phyloP scores from a whole-genome alignment of 1,140 invertebrate genomes.

The Drosophila bifasciata region DNA sequence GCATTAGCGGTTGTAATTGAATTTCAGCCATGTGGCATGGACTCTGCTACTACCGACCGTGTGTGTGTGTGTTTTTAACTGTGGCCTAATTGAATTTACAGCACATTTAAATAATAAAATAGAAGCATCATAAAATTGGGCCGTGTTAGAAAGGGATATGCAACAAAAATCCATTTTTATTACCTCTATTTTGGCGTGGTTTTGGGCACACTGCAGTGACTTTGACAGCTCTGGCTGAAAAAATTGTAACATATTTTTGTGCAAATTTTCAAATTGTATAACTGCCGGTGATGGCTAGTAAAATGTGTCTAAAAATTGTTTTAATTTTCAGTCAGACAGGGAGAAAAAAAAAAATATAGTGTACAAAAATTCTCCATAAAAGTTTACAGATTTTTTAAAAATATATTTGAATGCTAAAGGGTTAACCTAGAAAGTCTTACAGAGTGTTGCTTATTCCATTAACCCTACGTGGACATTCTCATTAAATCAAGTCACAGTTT shows the following conservation, averaged over 20 bases:
- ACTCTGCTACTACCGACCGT: not conserved
- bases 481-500: too few species aligned
- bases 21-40: conserved; percentile 60
- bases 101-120: conserved; percentile 55
- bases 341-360: too few species aligned
- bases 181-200: conserved; percentile 11
- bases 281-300: conserved; percentile 4
- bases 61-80: conserved; percentile 19
- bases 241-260: conserved; percentile 19
- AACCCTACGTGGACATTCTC: too few species aligned
- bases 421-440: too few species aligned
- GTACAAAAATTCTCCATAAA: not conserved
- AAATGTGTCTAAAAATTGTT: conserved; percentile 1
- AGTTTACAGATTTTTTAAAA: too few species aligned
- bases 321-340: not conserved
- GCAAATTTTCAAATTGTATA: conserved; percentile 46
- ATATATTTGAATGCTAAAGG: too few species aligned
- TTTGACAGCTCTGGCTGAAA: conserved; percentile 32
- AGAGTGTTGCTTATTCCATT: too few species aligned
- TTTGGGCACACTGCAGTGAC: conserved; percentile 25
- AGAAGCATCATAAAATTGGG: conserved; percentile 1
- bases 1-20: conserved; percentile 81
- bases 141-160: conserved; percentile 1
- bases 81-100: conserved; percentile 69
- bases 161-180: not conserved